These are phyloP conservation scores for Sanderia malayensis DNA, from an alignment of 30 jellyfish, hydroid and myxozoan species.

Conservation along the genomic window DNA sequence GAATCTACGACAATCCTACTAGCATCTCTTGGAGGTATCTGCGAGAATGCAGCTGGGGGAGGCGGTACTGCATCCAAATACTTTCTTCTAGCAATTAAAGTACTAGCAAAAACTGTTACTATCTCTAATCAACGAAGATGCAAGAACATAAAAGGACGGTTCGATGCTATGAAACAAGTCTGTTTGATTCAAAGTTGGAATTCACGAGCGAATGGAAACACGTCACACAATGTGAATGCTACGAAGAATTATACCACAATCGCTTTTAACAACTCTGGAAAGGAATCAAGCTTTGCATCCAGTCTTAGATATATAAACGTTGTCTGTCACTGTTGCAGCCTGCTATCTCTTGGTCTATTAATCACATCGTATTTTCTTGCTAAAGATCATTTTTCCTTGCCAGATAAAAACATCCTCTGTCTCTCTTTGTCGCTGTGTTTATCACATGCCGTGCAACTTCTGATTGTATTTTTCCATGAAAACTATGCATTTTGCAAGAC, in stretches of 20 bases:
- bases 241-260: background rate
- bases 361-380: background rate
- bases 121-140: slow-evolving; percentile 9
- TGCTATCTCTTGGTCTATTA: background rate
- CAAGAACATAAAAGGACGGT: slow-evolving; percentile 4
- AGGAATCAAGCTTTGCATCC: background rate
- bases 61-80: slow-evolving; percentile 8
- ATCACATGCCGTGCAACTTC: background rate
- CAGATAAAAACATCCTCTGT: background rate
- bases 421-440: background rate
- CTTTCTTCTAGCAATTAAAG: slow-evolving; percentile 39
- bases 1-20: too few relatives aligned
- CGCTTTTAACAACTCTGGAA: background rate
- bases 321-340: background rate
- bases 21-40: too few relatives aligned
- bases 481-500: background rate
- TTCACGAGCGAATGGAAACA: background rate
- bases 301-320: background rate
- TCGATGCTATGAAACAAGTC: background rate
- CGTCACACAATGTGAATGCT: background rate
- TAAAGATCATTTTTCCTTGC: background rate
- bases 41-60: too few relatives aligned
- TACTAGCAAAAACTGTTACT: slow-evolving; percentile 32
- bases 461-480: background rate
- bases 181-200: background rate